Evolutionary conservation across 2,888 invertebrate genomes (phyloP).

Genomic region (Deroplatys truncata): DNA sequence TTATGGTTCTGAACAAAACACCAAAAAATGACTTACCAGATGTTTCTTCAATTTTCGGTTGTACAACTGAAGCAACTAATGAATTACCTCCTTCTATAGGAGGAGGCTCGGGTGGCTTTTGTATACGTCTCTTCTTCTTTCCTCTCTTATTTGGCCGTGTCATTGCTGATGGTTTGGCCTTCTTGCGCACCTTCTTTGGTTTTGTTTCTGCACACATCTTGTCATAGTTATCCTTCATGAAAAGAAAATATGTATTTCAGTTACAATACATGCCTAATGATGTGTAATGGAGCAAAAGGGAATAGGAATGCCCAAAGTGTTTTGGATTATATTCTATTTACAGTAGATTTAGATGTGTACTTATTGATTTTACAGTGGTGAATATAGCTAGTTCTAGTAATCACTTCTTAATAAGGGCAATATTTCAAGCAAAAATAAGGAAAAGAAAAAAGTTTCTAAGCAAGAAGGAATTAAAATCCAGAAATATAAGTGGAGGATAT

Average conservation of each 20-base stretch:
- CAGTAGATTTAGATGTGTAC: too few relatives aligned
- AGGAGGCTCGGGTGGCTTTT: conserved; percentile 17
- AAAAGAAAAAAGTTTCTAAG: too few relatives aligned
- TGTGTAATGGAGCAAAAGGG: too few relatives aligned
- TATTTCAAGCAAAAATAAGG: too few relatives aligned
- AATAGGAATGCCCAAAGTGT: too few relatives aligned
- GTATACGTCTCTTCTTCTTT: conserved; percentile 48
- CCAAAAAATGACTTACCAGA: background rate
- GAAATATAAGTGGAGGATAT: too few relatives aligned
- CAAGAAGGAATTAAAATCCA: too few relatives aligned
- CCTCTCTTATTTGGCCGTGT: conserved; percentile 49
- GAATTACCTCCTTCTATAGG: background rate
- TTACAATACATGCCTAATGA: background rate
- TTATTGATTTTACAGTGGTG: too few relatives aligned
- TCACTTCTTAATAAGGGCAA: too few relatives aligned
- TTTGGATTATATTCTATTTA: too few relatives aligned
- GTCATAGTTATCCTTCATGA: conserved; percentile 70
- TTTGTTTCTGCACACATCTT: conserved; percentile 71
- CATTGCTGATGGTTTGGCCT: conserved; percentile 53
- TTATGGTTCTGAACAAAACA: too few relatives aligned
- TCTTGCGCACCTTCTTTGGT: conserved; percentile 66
- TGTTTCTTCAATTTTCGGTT: background rate
- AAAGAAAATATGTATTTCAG: background rate
- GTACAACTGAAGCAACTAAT: background rate
- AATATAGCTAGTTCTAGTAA: too few relatives aligned